Conservation (phyloP, 2,113 vertebrate species). For the Tiliqua scincoides region DNA sequence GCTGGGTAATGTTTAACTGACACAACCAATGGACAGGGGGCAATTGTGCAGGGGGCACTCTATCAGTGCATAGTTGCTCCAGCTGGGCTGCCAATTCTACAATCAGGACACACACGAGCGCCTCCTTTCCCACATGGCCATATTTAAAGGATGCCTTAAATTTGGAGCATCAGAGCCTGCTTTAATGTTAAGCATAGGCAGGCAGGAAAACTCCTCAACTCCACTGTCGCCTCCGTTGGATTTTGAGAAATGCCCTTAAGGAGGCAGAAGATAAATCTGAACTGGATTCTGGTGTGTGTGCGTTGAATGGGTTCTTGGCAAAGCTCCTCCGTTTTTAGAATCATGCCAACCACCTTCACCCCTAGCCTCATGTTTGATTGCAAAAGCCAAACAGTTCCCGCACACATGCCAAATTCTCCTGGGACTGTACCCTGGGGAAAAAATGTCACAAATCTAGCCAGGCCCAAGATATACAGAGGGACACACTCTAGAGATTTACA, state of each 20-base stretch:
- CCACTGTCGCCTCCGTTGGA: not conserved
- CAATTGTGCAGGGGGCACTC: too few relatives aligned
- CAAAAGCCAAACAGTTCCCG: not conserved
- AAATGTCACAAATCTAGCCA: conserved; percentile 27
- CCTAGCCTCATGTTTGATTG: not conserved
- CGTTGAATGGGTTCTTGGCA: not conserved
- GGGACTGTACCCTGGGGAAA: not conserved
- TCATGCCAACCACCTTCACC: not conserved
- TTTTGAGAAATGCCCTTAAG: not conserved
- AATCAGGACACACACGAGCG: too few relatives aligned
- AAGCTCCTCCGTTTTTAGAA: accelerated
- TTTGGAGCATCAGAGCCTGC: too few relatives aligned
- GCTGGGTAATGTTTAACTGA: not conserved
- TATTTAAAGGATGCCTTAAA: not conserved
- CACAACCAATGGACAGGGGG: too few relatives aligned
- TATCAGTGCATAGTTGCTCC: too few relatives aligned
- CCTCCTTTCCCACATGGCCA: too few relatives aligned
- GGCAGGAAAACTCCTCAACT: not conserved
- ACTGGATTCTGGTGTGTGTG: not conserved
- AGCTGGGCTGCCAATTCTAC: too few relatives aligned
- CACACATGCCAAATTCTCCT: not conserved
- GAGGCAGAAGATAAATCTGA: not conserved
- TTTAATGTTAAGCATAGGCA: not conserved
- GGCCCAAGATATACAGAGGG: conserved; percentile 14
- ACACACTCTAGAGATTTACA: conserved; percentile 21